Evolutionary conservation across 1,140 invertebrate genomes (phyloP).

Genomic region (Ruditapes philippinarum): DNA sequence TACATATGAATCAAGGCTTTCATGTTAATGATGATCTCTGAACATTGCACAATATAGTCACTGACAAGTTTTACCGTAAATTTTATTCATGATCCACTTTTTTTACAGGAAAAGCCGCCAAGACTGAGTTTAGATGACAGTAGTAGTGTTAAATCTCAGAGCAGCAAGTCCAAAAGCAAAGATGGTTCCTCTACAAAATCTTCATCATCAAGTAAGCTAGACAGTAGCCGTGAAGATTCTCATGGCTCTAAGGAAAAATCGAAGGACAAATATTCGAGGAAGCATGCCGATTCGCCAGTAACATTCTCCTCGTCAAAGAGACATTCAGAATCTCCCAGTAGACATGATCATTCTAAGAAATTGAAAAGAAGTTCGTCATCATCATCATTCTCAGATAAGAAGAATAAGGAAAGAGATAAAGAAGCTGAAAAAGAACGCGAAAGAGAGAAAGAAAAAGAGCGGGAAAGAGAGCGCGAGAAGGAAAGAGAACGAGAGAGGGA

Average conservation of each 20-base stretch:
- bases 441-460: slow-evolving; percentile 33
- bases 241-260: slow-evolving; percentile 1
- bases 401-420: slow-evolving; percentile 41
- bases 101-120: slow-evolving; percentile 53
- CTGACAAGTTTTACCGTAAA: no score
- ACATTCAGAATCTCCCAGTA: slow-evolving; percentile 53
- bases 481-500: slow-evolving; percentile 38
- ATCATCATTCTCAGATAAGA: slow-evolving; percentile 60
- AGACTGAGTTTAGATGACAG: slow-evolving; percentile 47
- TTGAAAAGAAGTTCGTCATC: slow-evolving; percentile 59
- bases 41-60: no score
- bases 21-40: no score
- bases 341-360: slow-evolving; percentile 32
- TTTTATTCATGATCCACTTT: no score
- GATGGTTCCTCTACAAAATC: background rate
- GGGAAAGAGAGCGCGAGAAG: slow-evolving; percentile 44
- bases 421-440: slow-evolving; percentile 50
- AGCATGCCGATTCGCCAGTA: slow-evolving; percentile 30
- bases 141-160: background rate
- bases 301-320: slow-evolving; percentile 39
- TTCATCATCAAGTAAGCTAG: background rate
- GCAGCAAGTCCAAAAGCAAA: slow-evolving; percentile 8
- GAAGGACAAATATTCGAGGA: slow-evolving; percentile 56
- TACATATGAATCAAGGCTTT: no score
- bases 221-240: background rate